phyloP scores from a whole-genome alignment of 2,888 invertebrate genomes.

The Limnephilus lunatus region DNA sequence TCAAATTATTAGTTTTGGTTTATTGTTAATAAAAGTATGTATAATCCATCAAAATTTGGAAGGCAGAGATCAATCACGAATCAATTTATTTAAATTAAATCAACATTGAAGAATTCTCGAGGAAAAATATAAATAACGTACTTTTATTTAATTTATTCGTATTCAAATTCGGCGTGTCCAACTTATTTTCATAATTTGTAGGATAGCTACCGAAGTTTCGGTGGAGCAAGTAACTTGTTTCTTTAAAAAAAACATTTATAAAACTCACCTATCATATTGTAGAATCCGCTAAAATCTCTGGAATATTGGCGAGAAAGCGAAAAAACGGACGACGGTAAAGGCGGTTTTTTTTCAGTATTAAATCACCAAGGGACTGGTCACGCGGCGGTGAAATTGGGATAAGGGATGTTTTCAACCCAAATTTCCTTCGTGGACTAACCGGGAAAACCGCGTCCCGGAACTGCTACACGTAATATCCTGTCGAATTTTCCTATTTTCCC shows the following conservation, averaged over 20 bases:
- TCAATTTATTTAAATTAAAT: neutral
- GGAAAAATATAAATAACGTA: neutral
- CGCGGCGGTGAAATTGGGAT: constrained; percentile 19
- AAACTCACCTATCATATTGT: constrained; percentile 41
- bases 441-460: constrained; percentile 60
- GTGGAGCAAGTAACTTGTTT: constrained; percentile 13
- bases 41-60: neutral
- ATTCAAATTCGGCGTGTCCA: neutral
- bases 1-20: neutral
- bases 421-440: constrained; percentile 62
- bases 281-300: constrained; percentile 17
- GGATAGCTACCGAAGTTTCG: constrained; percentile 27
- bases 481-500: constrained; percentile 56
- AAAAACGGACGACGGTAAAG: constrained; percentile 10
- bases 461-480: constrained; percentile 56
- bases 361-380: constrained; percentile 23
- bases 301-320: constrained; percentile 20
- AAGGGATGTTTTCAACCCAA: constrained; percentile 59
- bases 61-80: neutral
- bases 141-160: neutral
- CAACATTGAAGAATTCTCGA: neutral
- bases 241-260: constrained; percentile 16
- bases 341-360: constrained; percentile 12
- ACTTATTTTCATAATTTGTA: constrained; percentile 10
- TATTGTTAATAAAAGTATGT: neutral